Conservation (phyloP, 2,797 vertebrate genomes). For the Lacerta agilis region DNA sequence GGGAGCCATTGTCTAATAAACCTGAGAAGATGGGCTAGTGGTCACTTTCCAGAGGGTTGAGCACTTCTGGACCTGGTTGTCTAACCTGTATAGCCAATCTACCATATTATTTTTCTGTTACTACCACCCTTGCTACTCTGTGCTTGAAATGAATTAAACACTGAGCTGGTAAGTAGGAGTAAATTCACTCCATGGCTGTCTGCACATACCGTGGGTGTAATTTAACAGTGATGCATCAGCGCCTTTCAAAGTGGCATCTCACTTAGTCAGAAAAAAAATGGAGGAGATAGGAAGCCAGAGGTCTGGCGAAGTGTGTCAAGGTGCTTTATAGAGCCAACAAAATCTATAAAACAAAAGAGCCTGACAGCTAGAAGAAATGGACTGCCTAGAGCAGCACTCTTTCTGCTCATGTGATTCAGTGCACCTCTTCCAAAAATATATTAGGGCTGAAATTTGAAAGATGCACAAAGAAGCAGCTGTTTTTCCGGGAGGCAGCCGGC, state of each 20-base stretch:
- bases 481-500: neutral
- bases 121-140: neutral
- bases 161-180: conserved; percentile 36
- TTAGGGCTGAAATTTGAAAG: conserved; percentile 28
- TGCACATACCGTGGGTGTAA: conserved; percentile 49
- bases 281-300: conserved; percentile 58
- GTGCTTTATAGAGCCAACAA: conserved; percentile 62
- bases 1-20: rapidly evolving
- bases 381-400: conserved; percentile 29
- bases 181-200: conserved; percentile 43
- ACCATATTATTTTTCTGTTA: neutral
- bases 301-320: conserved; percentile 59
- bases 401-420: conserved; percentile 20
- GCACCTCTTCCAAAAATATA: conserved; percentile 16
- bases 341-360: conserved; percentile 64
- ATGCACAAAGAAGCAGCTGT: neutral
- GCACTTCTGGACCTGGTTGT: neutral
- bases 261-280: conserved; percentile 65
- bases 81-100: neutral
- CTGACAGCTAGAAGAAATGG: conserved; percentile 65
- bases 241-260: conserved; percentile 71
- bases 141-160: conserved; percentile 38
- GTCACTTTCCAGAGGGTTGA: neutral
- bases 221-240: conserved; percentile 61
- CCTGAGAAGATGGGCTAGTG: neutral